Percentiles rank a stretch among this genome's conserved stretches.
Conservation (phyloP, 1,140 invertebrate genomes). For the Danaus plexippus region DNA sequence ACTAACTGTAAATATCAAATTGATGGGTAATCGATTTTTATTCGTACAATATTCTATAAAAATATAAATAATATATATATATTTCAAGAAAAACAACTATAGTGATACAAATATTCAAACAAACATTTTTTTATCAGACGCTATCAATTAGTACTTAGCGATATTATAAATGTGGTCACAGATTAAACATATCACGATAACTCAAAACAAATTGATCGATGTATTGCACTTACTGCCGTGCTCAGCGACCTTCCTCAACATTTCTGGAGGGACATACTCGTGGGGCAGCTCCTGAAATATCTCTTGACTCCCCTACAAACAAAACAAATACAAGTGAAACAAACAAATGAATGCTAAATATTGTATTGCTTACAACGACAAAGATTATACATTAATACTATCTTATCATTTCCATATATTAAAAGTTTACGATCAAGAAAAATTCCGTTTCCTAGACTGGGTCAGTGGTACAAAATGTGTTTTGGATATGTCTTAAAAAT, state of each 20-base stretch:
- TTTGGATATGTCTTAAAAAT: too few species aligned
- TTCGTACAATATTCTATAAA: too few species aligned
- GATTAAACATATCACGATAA: neutral
- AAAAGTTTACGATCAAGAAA: too few species aligned
- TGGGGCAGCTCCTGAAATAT: constrained; percentile 97
- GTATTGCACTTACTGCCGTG: constrained; percentile 87
- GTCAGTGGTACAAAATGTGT: too few species aligned
- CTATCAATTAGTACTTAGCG: constrained; percentile 1
- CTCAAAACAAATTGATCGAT: constrained; percentile 3
- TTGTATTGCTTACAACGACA: neutral
- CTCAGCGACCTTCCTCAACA: constrained; percentile 94
- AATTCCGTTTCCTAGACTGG: too few species aligned
- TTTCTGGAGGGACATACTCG: constrained; percentile 96
- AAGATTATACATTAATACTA: neutral
- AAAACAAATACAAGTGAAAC: constrained; percentile 2
- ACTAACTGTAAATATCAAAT: too few species aligned
- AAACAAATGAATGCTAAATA: neutral
- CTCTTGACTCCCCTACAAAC: constrained; percentile 91
- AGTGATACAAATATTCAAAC: constrained; percentile 8
- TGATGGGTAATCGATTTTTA: too few species aligned
- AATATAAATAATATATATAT: too few species aligned
- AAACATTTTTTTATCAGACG: constrained; percentile 3
- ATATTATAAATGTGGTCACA: too few species aligned
- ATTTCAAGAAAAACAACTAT: neutral
- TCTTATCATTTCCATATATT: too few species aligned